Base-by-base conservation (phyloP, 2,797 vertebrate species). In the Helicolenus hilgendorfi region DNA sequence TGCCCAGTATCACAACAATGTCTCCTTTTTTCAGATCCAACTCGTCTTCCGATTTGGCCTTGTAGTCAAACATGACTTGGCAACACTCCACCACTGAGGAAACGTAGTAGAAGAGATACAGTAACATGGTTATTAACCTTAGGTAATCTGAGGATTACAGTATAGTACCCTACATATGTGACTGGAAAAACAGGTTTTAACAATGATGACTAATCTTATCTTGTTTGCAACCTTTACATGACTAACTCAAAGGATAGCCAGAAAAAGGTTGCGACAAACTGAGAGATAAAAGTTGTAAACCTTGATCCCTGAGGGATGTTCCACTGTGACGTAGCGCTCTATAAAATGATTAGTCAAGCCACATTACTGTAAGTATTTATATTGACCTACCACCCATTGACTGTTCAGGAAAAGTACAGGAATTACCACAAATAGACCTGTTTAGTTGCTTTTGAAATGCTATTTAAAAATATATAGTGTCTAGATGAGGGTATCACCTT, bases 11-110 rank as follows among this genome's bases (percentile, higher is more conserved):
- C 31, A 83, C 88, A 29, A 98, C 87, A 18, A 97, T 58, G 1
- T 98, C 98, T 5, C 98, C 98, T 31, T 92, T 97, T 85, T 94
- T 97, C 84, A 99, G 83, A 0, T 84, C 94, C 95, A 98, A 58
- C 92, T 98, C 98, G 1, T 98, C 98, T 0, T 96, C 97, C 1
- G 97, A 85, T 83, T 90, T 90, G 2, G 96, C 95, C 15, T 90
- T 83, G 83, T 98, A 98, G 95, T 98, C 96, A 69, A 98, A 98
- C 97, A 98, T 96, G 79, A 95, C 98, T 74, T 96, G 97, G 91
- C 97, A 98, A 67, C 91, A 97, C 93, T 98, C 97, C 53, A 92
- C 92, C 36, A 49, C 97, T 98, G 89, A 58, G 68, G 83, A 76
- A 65, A 89, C 4, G 13, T 0, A 27, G 13, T 8, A 26, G 13